These are phyloP conservation scores for Siniperca obscura DNA, from an alignment of 2,797 vertebrate genomes.

Conservation along the genomic window DNA sequence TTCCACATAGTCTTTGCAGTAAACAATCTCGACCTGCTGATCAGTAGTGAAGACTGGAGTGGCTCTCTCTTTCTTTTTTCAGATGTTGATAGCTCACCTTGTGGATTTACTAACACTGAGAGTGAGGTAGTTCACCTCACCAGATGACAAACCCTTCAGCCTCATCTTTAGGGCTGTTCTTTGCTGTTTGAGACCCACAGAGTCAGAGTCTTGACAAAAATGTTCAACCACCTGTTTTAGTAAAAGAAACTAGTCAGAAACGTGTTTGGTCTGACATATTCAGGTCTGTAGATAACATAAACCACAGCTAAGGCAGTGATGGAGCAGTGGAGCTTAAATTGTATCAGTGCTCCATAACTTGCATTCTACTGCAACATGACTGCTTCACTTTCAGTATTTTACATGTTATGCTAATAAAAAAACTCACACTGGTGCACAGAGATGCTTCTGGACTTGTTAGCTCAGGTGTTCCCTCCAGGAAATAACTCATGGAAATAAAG, in stretches of 20 bases:
- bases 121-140: neutral
- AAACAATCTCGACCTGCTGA: neutral
- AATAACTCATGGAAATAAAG: slow-evolving; percentile 38
- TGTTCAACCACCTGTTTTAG: neutral
- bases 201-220: neutral
- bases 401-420: too few relatives aligned
- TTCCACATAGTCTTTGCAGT: neutral
- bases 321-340: too few relatives aligned
- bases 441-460: neutral
- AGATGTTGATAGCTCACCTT: neutral
- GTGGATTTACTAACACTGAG: neutral
- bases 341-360: neutral
- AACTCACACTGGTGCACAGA: neutral
- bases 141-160: neutral
- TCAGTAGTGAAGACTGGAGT: neutral
- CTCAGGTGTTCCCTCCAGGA: slow-evolving; percentile 39
- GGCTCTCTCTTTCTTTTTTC: too few relatives aligned
- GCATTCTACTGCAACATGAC: neutral
- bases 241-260: neutral
- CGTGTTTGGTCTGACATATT: neutral
- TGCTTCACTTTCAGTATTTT: neutral
- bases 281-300: neutral
- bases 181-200: too few relatives aligned
- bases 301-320: neutral
- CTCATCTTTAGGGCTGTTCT: too few relatives aligned